Evolutionary conservation across 2,113 vertebrate genomes (phyloP).

Genomic region (Haliaeetus leucogaster): DNA sequence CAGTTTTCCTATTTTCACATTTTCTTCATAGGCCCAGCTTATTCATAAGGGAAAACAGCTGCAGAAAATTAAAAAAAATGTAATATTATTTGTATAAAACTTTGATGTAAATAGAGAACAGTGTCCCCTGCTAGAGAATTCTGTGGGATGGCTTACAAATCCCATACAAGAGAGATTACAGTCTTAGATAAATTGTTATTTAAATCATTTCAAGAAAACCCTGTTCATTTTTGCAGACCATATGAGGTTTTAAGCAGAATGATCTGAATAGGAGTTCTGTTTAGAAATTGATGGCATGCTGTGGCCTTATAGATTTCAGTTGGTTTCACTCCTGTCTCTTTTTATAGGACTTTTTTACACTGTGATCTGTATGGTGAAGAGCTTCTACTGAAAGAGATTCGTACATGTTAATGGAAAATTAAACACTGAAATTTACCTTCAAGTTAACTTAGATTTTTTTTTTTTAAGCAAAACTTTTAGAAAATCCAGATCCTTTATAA

Average conservation of each 20-base stretch:
- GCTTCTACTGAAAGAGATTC: neutral
- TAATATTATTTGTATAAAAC: constrained; percentile 56
- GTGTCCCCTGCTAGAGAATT: constrained; percentile 29
- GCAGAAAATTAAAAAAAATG: constrained; percentile 40
- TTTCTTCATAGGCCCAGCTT: constrained; percentile 54
- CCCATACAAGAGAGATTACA: constrained; percentile 38
- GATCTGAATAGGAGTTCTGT: constrained; percentile 33
- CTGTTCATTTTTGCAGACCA: neutral
- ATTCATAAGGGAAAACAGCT: constrained; percentile 71
- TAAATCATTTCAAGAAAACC: constrained; percentile 28
- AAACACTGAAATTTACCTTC: neutral
- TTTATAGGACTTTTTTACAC: constrained; percentile 7
- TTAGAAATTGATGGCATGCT: constrained; percentile 32
- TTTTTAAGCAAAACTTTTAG: neutral
- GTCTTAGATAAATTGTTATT: constrained; percentile 50
- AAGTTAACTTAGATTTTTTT: neutral
- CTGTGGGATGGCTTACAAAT: constrained; percentile 45
- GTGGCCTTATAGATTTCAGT: constrained; percentile 9
- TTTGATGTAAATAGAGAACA: constrained; percentile 52
- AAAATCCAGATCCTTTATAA: neutral
- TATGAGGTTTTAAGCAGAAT: constrained; percentile 32
- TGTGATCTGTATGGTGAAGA: neutral
- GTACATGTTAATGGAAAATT: neutral
- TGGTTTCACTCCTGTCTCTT: constrained; percentile 20
- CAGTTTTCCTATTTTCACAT: constrained; percentile 57